Evolutionary conservation across 2,113 vertebrate genomes (phyloP).

Genomic region (Eulemur rufifrons): DNA sequence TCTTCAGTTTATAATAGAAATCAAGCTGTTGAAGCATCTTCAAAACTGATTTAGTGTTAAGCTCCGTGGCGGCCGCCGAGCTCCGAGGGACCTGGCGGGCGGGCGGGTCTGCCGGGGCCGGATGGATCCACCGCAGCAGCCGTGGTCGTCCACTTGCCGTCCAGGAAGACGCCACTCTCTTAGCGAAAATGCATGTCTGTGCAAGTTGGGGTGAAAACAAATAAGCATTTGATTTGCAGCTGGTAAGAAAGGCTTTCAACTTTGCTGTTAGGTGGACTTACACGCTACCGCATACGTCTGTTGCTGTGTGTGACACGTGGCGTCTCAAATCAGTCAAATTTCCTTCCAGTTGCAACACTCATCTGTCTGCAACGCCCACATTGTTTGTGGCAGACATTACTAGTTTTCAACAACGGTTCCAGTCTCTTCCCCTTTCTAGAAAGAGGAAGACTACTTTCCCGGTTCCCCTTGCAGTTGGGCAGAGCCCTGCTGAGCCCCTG

Average conservation of each 20-base stretch:
- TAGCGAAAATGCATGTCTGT: neutral
- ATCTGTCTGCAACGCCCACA: neutral
- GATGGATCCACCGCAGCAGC: neutral
- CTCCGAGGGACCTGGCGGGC: neutral
- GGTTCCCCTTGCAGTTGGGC: no score
- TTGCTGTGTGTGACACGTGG: rapidly evolving
- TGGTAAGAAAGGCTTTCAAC: neutral
- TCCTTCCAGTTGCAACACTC: neutral
- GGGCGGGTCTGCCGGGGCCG: neutral
- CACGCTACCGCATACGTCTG: rapidly evolving
- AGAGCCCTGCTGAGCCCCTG: neutral
- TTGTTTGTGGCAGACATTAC: neutral
- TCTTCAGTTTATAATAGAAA: neutral
- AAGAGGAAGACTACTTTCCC: neutral
- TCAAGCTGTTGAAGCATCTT: neutral
- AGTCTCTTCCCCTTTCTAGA: neutral
- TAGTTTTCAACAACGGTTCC: neutral
- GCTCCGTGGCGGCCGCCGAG: neutral
- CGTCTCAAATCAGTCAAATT: no score
- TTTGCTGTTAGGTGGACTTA: neutral
- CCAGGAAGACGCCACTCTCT: neutral
- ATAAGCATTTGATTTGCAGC: neutral
- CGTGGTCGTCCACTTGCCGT: neutral
- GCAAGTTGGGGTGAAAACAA: neutral
- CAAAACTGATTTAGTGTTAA: neutral